Percentiles rank a stretch among this genome's conserved stretches.
Conservation (phyloP, 2,113 vertebrate genomes). For the Paramormyrops kingsleyae region DNA sequence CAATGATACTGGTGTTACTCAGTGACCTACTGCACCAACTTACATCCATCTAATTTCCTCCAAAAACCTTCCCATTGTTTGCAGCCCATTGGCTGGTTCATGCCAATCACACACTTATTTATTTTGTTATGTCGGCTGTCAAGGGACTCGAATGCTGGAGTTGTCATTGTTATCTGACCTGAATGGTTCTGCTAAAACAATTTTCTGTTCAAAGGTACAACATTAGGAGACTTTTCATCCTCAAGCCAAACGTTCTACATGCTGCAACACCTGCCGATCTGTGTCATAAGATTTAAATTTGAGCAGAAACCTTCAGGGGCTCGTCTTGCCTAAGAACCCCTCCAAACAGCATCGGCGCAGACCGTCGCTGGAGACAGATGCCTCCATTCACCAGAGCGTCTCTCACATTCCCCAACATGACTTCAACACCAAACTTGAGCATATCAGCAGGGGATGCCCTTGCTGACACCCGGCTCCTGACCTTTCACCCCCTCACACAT, state of each 20-base stretch:
- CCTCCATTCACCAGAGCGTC: background rate
- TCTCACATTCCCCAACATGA: background rate
- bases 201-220: background rate
- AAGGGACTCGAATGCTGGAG: background rate
- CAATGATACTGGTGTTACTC: background rate
- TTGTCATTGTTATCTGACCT: background rate
- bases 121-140: background rate
- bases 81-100: background rate
- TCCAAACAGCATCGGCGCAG: background rate
- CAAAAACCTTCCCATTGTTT: background rate
- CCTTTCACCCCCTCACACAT: background rate
- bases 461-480: background rate
- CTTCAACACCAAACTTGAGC: conserved; percentile 10
- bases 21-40: background rate
- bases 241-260: background rate
- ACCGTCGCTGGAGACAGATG: background rate
- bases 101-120: background rate
- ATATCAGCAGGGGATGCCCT: background rate
- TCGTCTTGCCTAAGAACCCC: background rate
- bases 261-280: background rate
- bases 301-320: background rate
- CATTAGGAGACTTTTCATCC: background rate
- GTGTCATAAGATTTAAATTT: background rate
- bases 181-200: background rate
- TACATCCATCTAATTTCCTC: background rate